Percentiles rank a stretch among this genome's conserved stretches.
Conservation (phyloP, 2,888 invertebrate genomes). For the Lasioglossum lativentre region DNA sequence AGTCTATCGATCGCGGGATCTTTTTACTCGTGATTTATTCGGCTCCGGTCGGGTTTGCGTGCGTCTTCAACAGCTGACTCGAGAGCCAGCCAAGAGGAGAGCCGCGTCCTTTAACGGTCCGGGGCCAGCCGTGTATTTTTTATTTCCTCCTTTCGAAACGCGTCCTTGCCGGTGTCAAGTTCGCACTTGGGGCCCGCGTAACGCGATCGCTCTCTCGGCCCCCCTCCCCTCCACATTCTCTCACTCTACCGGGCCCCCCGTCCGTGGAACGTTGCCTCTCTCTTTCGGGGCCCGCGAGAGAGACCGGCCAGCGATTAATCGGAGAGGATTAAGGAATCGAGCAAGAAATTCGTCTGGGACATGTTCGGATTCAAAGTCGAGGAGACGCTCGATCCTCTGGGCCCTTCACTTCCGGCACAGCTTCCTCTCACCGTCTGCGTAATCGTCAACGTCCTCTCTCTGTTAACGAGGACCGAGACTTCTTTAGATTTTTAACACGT, state of each 20-base stretch:
- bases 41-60: conserved; percentile 51
- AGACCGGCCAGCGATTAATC: conserved; percentile 36
- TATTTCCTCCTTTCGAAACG: conserved; percentile 84
- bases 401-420: not conserved
- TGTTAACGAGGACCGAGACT: conserved; percentile 31
- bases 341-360: conserved; percentile 35
- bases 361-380: conserved; percentile 37
- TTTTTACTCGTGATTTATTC: conserved; percentile 62
- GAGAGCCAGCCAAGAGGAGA: conserved; percentile 30
- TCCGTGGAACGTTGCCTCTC: conserved; percentile 1
- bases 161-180: conserved; percentile 84
- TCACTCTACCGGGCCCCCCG: not conserved
- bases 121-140: conserved; percentile 73
- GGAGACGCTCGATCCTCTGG: not conserved
- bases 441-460: not conserved
- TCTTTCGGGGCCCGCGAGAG: conserved; percentile 11
- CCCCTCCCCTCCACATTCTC: not conserved
- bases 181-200: conserved; percentile 77
- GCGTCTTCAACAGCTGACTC: conserved; percentile 73
- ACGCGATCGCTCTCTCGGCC: conserved; percentile 66
- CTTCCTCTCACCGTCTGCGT: not conserved
- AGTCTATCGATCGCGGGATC: conserved; percentile 40
- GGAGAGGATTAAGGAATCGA: conserved; percentile 48
- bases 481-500: not conserved
- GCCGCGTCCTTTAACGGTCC: conserved; percentile 80